Evolutionary conservation across 1,140 invertebrate genomes (phyloP), one percentile per base, ranked within the genome.

Genomic region (Thaumetopoea pityocampa): DNA sequence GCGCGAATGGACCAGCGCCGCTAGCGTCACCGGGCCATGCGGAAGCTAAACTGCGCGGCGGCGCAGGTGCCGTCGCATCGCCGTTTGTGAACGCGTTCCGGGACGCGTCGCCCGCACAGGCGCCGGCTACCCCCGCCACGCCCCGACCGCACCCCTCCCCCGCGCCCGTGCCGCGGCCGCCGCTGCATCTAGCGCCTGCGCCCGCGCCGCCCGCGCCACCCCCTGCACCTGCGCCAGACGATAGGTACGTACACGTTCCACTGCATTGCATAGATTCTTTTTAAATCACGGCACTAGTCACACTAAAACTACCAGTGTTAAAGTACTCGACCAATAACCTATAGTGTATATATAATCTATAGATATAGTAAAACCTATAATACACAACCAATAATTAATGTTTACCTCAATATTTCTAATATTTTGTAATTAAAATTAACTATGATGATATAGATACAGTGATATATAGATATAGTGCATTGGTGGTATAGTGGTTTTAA

Each of bases 111-210:
- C 81, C 16, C 58, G 37, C 32, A 26, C 66, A 28, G 15, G 83
- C 87, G 51, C 86, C 88, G 19, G 86, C 87, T 27, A 67, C 92
- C 88, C 22, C 92, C 89, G 8, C 91, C 27, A 52, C 92, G 65
- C 60, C 56, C 11, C 48, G 28, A 38, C 63, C 61, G 44, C 69
- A 55, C 49, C 60, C 58, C 50, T 68, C 63, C 61, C 67, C 74
- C 37, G 76, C 77, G 20, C 85, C 87, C 0, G 66, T 87, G 51
- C 69, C 52, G 79, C 54, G 50, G 56, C 40, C 87, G 83, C 17
- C 88, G 82, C 69, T 51, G 79, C 54, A 47, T 56, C 40, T 87
- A 83, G 16, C 88, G 82, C 19, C 88, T 89, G 70, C 91, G 89
- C n/a, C 91, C 89, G 2, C 90, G 15, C 40, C 34, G 92, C 60